These are phyloP conservation scores for Dolichotis patagonum DNA, from an alignment of 2,113 vertebrate genomes.

Conservation along the genomic window DNA sequence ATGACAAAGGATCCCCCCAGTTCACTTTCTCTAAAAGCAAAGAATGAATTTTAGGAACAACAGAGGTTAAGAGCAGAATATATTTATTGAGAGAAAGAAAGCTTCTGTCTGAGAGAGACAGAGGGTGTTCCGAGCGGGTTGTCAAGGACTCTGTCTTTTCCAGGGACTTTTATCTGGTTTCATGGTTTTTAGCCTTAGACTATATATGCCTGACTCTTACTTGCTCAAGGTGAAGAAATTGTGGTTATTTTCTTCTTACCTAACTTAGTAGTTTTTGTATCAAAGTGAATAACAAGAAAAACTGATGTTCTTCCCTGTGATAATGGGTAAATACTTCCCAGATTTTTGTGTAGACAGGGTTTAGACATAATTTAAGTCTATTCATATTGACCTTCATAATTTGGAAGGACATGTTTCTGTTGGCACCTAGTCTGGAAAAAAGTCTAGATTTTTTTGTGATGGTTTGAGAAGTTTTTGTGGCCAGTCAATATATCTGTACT, in stretches of 20 bases:
- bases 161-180: no score
- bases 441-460: background rate
- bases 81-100: no score
- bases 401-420: background rate
- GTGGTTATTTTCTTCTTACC: conserved; percentile 12
- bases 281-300: background rate
- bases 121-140: no score
- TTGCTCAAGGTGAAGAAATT: background rate
- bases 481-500: background rate
- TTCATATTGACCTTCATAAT: background rate
- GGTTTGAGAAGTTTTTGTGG: background rate
- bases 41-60: no score
- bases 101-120: no score
- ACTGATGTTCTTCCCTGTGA: background rate
- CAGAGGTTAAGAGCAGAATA: no score
- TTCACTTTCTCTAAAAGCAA: no score
- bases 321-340: background rate
- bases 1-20: no score
- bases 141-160: no score
- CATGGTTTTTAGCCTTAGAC: background rate
- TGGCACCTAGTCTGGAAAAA: background rate
- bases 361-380: conserved; percentile 9
- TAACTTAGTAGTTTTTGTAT: background rate
- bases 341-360: background rate
- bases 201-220: background rate